Evolutionary conservation across 1,140 invertebrate species (phyloP).

Genomic region (Drosophila quadrilineata): DNA sequence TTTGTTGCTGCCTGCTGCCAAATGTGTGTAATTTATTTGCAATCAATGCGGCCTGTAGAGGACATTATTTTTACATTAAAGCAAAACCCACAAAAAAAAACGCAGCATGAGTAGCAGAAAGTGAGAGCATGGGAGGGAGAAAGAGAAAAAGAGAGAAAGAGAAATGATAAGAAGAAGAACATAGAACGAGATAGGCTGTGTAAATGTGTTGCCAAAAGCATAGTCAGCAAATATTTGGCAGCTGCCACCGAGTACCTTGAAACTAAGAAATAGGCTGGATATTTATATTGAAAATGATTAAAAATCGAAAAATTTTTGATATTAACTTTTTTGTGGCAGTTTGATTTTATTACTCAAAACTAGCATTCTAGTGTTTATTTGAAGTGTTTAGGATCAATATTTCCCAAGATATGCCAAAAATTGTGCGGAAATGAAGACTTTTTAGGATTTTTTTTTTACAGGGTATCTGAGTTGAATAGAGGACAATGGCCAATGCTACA

Average conservation of each 20-base stretch:
- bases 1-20: slow-evolving; percentile 18
- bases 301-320: not conserved
- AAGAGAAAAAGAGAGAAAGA: slow-evolving; percentile 8
- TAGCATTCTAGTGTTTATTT: too few relatives aligned
- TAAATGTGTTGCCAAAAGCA: slow-evolving; percentile 42
- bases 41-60: slow-evolving; percentile 70
- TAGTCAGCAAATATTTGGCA: slow-evolving; percentile 64
- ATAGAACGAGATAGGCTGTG: not conserved
- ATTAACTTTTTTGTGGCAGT: too few relatives aligned
- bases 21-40: slow-evolving; percentile 74
- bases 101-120: not conserved
- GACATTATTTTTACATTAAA: slow-evolving; percentile 78
- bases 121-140: not conserved
- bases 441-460: too few relatives aligned
- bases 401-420: too few relatives aligned
- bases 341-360: too few relatives aligned
- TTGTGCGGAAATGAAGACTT: too few relatives aligned
- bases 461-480: too few relatives aligned
- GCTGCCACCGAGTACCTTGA: slow-evolving; percentile 60
- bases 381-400: too few relatives aligned
- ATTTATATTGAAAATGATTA: not conserved
- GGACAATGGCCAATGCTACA: too few relatives aligned
- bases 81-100: not conserved
- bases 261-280: not conserved
- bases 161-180: too few relatives aligned